Base-by-base conservation (phyloP, 1,140 invertebrate genomes). In the Drosophila kanapiae region DNA sequence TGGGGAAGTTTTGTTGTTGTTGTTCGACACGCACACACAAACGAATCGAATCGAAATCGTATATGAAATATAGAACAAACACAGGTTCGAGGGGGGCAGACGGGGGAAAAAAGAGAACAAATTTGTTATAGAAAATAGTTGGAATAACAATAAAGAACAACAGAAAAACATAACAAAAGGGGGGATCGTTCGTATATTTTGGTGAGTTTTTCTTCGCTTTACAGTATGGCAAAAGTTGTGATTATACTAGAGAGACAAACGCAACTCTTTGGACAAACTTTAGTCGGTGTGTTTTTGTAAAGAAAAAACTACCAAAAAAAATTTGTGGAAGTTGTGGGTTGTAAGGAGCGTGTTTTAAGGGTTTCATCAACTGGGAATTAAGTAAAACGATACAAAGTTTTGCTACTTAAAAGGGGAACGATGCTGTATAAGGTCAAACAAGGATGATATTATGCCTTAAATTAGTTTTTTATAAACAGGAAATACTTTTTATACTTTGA, bases 1-100 rank as follows among this genome's bases (percentile, higher is more conserved):
- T 61, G 67, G 69, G 48, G 47, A 23, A 40, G 45, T 49, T 70
- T 71, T 37, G 69, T 70, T 63, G 47, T 48, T 51, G 51, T 70
- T 78, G 75, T 71, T 67, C 47, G 54, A 48, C 71, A 87, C 82
- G 82, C 70, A 72, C 80, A 79, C 82, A 84, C 76, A 80, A 62
- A 81, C 67, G 84, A 67, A 59, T 53, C 57, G 47, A 80, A 59
- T 70, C 67, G 63, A 68, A 70, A 70, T 70, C 65, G 67, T 68
- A 67, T 72, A 72, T 74, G 70, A 74, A 72, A 49, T 65, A 61
- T 59, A 78, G 62, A 77, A 82, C 63, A 42, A 80, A 75, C 71
- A 76, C 62, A 64, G 71, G 60, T 57, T 48, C 43, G 38, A 37
- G 18, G 14, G 60, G 63, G 70, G 70, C 53, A 49, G 70, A 40